These are phyloP conservation scores for Pungitius pungitius DNA, from an alignment of 2,113 vertebrate genomes.

Conservation along the genomic window DNA sequence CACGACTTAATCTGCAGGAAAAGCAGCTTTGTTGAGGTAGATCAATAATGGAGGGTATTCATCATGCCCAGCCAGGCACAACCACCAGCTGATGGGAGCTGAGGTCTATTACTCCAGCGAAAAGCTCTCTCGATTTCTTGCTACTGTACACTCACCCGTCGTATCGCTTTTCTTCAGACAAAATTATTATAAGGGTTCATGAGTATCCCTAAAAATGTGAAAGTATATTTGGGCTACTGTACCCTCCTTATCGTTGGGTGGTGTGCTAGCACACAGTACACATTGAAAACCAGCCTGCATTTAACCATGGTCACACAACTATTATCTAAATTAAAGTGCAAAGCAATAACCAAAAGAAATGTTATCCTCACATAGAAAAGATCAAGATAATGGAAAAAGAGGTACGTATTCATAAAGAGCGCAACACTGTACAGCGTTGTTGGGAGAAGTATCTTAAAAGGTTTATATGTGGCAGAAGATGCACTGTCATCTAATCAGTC, in stretches of 20 bases:
- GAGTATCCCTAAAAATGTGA: not conserved
- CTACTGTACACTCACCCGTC: not conserved
- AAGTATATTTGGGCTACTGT: not conserved
- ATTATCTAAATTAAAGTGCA: not conserved
- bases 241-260: not conserved
- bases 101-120: conserved; percentile 25
- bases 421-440: not conserved
- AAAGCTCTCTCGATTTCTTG: not conserved
- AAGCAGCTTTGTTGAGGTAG: conserved; percentile 31
- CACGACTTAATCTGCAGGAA: conserved; percentile 34
- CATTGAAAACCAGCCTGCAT: not conserved
- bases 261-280: not conserved
- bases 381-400: not conserved
- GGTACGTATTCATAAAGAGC: not conserved
- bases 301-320: not conserved
- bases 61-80: conserved; percentile 47
- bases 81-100: conserved; percentile 35
- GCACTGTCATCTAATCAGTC: not conserved
- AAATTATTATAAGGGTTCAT: not conserved
- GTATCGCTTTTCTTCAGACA: not conserved
- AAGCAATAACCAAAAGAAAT: not conserved
- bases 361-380: not conserved
- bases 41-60: conserved; percentile 61
- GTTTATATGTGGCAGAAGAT: not conserved
- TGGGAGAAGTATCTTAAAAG: not conserved